These are phyloP conservation scores for Oryzias sinensis DNA, from an alignment of 2,797 vertebrate species.

Conservation along the genomic window DNA sequence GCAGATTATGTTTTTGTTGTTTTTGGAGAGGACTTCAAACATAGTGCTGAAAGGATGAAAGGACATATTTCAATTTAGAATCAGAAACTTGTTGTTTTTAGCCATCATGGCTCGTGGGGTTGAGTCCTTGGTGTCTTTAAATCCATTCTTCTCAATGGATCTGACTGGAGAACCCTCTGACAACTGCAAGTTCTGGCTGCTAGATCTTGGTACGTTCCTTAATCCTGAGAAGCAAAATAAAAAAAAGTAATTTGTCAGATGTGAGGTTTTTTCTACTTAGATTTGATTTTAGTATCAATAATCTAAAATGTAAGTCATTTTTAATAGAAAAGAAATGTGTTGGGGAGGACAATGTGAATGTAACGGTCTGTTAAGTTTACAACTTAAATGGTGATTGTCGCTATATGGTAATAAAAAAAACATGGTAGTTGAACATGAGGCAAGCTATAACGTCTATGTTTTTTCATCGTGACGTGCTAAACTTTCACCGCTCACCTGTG, in stretches of 20 bases:
- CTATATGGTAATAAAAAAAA: not conserved
- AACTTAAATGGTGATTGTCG: not conserved
- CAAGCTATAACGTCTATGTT: not conserved
- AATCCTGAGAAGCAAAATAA: conserved; percentile 3
- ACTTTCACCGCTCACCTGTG: conserved; percentile 35
- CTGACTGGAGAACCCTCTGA: conserved; percentile 65
- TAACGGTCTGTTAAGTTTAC: not conserved
- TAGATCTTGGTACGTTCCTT: conserved; percentile 77
- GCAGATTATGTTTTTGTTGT: not conserved
- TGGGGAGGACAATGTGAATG: not conserved
- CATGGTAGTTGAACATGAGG: not conserved
- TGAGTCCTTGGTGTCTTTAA: conserved; percentile 70
- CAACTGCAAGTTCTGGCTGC: conserved; percentile 81
- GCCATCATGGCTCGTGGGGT: conserved; percentile 73
- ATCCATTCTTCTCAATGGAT: conserved; percentile 70
- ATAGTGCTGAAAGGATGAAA: conserved; percentile 39
- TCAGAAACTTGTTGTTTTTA: conserved; percentile 19
- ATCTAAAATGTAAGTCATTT: not conserved
- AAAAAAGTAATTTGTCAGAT: not conserved
- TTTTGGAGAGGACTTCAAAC: conserved; percentile 3
- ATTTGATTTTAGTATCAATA: not conserved
- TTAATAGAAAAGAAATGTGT: not conserved
- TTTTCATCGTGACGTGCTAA: conserved; percentile 6
- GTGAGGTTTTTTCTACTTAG: not conserved
- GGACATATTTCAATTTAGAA: conserved; percentile 17